A percentile compares a stretch with the other conserved stretches of the same genome.
These are phyloP conservation scores for Ageneiosus marmoratus DNA, from an alignment of 2,113 vertebrate species.

Conservation along the genomic window DNA sequence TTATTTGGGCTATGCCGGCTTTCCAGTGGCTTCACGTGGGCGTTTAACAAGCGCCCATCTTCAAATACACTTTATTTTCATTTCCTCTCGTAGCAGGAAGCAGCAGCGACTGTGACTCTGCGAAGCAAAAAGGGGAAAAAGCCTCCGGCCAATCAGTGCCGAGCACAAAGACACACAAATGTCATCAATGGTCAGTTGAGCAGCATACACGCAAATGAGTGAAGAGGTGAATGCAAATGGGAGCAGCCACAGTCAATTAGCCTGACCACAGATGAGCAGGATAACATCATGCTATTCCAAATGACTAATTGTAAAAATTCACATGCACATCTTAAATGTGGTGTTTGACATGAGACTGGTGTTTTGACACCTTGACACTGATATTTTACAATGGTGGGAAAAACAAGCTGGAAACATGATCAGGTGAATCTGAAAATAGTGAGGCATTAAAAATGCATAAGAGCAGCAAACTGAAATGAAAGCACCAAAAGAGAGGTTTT, in stretches of 20 bases:
- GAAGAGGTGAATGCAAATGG: constrained; percentile 14
- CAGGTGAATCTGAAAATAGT: background rate
- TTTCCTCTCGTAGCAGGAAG: constrained; percentile 43
- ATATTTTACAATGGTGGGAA: background rate
- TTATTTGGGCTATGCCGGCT: constrained; percentile 27
- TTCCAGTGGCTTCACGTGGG: constrained; percentile 47
- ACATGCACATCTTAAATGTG: background rate
- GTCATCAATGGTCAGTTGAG: constrained; percentile 19
- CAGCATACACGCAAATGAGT: constrained; percentile 24
- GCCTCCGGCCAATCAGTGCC: background rate
- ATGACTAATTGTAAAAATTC: background rate
- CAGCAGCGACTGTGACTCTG: background rate
- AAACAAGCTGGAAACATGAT: background rate
- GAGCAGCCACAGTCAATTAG: constrained; percentile 2
- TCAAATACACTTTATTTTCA: constrained; percentile 55
- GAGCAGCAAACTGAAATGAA: background rate
- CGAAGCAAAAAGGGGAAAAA: constrained; percentile 9
- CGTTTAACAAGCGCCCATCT: constrained; percentile 49
- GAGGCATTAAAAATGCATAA: background rate
- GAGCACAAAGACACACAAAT: background rate
- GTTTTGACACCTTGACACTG: background rate
- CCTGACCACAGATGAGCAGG: background rate
- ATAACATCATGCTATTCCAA: constrained; percentile 2
- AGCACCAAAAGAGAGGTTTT: no score
- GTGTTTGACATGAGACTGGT: background rate